phyloP scores from a whole-genome alignment of 2,888 invertebrate genomes.

The Cheilosia impressa region DNA sequence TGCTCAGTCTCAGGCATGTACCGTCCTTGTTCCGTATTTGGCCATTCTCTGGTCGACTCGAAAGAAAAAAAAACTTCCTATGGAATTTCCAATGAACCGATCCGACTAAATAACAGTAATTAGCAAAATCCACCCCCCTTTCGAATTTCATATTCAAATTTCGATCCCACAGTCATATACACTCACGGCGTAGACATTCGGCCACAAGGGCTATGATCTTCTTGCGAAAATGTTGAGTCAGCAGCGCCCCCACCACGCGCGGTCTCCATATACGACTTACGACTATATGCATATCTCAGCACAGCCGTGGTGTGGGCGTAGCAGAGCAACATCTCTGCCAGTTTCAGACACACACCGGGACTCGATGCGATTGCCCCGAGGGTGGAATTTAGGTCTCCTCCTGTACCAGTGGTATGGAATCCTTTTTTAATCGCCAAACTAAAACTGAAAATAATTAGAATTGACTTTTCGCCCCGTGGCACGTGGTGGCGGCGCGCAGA shows the following conservation, averaged over 20 bases:
- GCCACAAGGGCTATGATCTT: constrained; percentile 43
- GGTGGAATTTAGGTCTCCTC: constrained; percentile 68
- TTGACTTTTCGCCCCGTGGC: constrained; percentile 71
- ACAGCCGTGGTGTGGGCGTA: constrained; percentile 58
- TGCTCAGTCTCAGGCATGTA: too few species aligned
- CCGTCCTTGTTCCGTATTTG: too few species aligned
- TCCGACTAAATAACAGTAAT: constrained; percentile 51
- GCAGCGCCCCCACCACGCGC: constrained; percentile 36
- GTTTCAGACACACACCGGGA: constrained; percentile 31
- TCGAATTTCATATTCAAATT: constrained; percentile 64
- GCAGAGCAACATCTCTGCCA: constrained; percentile 41
- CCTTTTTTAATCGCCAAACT: constrained; percentile 72
- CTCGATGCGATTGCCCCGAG: constrained; percentile 62
- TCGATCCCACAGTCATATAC: constrained; percentile 34
- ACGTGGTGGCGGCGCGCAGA: constrained; percentile 43
- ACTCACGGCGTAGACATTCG: constrained; percentile 5
- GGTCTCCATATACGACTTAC: too few species aligned
- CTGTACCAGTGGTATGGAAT: constrained; percentile 53
- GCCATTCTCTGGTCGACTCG: too few species aligned
- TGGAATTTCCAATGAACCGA: constrained; percentile 10
- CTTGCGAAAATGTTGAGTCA: constrained; percentile 18
- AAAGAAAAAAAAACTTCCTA: too few species aligned
- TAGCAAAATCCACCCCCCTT: neutral
- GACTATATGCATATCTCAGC: neutral
- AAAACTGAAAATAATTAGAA: constrained; percentile 74